These are phyloP conservation scores for Diachrysia chrysitis DNA, from an alignment of 2,888 invertebrate genomes.

Conservation along the genomic window DNA sequence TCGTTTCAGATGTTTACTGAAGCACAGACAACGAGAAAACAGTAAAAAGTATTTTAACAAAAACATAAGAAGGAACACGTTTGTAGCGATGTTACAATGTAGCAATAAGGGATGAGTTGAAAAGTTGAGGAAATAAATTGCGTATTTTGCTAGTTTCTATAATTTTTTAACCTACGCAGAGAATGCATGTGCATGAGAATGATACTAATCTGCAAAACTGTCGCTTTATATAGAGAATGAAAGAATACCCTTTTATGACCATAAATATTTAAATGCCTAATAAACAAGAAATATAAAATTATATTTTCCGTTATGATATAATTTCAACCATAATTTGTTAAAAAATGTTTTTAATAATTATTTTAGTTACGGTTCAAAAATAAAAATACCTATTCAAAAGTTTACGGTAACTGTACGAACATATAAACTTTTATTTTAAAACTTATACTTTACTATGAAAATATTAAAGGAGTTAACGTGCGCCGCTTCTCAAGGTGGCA, in stretches of 20 bases:
- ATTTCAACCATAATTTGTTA: no score
- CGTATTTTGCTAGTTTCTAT: background rate
- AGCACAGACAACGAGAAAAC: constrained; percentile 17
- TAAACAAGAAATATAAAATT: no score
- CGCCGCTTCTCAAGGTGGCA: background rate
- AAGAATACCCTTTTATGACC: no score
- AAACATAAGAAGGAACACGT: constrained; percentile 20
- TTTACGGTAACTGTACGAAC: background rate
- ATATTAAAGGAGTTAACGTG: background rate
- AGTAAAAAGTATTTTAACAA: constrained; percentile 32
- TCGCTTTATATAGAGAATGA: no score
- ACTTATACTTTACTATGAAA: background rate
- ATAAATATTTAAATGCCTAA: no score
- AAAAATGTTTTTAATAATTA: no score
- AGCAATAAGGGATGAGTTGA: background rate
- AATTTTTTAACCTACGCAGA: no score
- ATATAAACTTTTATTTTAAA: constrained; percentile 2
- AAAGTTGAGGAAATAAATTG: background rate
- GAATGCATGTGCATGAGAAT: no score
- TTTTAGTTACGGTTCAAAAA: background rate
- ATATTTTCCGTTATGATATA: no score
- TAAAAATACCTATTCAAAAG: background rate
- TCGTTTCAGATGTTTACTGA: constrained; percentile 27
- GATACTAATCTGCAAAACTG: no score
- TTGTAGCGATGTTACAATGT: constrained; percentile 5